Percentiles rank a stretch among this genome's conserved stretches.
Evolutionary conservation across 2,113 vertebrate genomes (phyloP).

Genomic region (Anolis sagrei): DNA sequence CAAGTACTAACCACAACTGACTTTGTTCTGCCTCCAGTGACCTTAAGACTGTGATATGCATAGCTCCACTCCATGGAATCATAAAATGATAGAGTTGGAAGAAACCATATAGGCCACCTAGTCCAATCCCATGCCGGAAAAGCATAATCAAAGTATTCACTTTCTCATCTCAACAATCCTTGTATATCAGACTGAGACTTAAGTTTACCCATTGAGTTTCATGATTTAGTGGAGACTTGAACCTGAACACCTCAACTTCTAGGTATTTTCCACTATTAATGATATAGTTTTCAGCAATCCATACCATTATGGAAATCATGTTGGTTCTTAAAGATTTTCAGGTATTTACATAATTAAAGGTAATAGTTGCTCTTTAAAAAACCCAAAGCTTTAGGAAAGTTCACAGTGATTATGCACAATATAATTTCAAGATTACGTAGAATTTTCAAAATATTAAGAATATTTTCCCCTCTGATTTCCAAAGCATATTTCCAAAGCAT

Average conservation of each 20-base stretch:
- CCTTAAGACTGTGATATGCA: background rate
- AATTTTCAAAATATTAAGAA: background rate
- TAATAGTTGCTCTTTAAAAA: background rate
- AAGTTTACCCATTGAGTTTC: background rate
- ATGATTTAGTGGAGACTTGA: background rate
- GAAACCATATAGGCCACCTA: too few relatives aligned
- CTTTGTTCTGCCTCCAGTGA: too few relatives aligned
- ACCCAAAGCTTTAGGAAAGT: background rate
- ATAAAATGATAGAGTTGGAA: too few relatives aligned
- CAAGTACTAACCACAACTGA: too few relatives aligned
- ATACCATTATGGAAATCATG: background rate
- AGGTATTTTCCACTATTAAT: background rate
- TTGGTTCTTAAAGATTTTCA: background rate
- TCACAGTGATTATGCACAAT: background rate
- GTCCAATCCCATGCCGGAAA: too few relatives aligned
- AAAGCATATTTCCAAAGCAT: background rate
- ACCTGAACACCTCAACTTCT: too few relatives aligned
- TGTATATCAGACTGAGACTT: background rate
- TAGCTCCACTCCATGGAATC: background rate
- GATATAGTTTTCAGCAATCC: background rate
- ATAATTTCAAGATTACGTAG: background rate
- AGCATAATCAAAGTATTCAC: background rate
- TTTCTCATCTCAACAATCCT: background rate
- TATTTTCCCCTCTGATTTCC: background rate
- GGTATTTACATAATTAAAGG: background rate